phyloP scores from a whole-genome alignment of 1,140 invertebrate species.

The Trissolcus basalis region DNA sequence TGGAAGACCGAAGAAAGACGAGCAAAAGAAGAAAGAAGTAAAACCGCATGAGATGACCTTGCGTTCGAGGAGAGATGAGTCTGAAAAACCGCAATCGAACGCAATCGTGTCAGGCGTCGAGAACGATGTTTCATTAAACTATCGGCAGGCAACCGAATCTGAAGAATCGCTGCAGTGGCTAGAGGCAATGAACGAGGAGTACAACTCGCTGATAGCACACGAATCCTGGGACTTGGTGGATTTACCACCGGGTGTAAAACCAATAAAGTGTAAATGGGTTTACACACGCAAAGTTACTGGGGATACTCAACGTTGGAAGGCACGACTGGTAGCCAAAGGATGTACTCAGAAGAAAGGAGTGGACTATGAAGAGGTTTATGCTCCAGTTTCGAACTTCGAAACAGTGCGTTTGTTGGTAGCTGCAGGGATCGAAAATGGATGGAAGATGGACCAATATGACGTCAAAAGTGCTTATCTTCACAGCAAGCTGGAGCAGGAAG shows the following conservation, averaged over 20 bases:
- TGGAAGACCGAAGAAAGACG: too few relatives aligned
- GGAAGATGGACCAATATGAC: constrained; percentile 34
- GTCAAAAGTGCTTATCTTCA: constrained; percentile 64
- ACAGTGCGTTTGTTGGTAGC: constrained; percentile 37
- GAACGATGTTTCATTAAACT: neutral
- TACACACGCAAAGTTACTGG: constrained; percentile 39
- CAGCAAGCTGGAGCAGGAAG: too few relatives aligned
- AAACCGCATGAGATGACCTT: neutral
- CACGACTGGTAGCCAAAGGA: constrained; percentile 62
- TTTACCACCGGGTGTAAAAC: constrained; percentile 7
- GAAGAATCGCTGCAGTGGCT: constrained; percentile 4
- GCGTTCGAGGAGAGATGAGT: neutral
- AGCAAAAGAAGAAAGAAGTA: too few relatives aligned
- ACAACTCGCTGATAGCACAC: constrained; percentile 19
- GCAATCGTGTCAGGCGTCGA: neutral
- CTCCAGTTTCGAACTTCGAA: constrained; percentile 48
- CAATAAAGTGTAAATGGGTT: constrained; percentile 32
- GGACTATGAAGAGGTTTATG: constrained; percentile 61
- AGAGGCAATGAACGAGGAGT: constrained; percentile 30
- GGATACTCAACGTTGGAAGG: constrained; percentile 47
- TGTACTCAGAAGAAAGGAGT: constrained; percentile 43
- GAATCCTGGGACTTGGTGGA: constrained; percentile 18
- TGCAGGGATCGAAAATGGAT: constrained; percentile 15
- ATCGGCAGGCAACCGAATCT: neutral
- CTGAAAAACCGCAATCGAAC: neutral